A percentile compares a stretch with the other conserved stretches of the same genome.
Conservation (phyloP, 1,140 invertebrate species). For the Brachystomella parvula region DNA sequence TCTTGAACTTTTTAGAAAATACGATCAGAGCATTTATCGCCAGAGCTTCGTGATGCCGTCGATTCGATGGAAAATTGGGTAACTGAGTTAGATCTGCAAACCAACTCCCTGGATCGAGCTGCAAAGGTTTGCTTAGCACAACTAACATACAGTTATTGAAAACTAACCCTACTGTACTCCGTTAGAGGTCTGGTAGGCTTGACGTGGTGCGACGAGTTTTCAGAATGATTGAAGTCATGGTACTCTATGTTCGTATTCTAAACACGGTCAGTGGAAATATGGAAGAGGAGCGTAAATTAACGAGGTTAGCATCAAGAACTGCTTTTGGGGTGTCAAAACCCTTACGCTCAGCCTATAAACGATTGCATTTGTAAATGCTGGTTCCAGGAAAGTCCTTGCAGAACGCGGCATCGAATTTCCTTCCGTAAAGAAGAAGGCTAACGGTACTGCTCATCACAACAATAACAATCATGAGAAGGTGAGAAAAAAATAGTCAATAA, state of each 20-base stretch:
- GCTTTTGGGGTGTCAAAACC: not conserved
- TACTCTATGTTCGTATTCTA: slow-evolving; percentile 34
- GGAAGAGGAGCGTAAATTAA: slow-evolving; percentile 5
- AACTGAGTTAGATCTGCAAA: slow-evolving; percentile 25
- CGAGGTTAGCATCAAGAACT: slow-evolving; percentile 5
- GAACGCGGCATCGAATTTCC: slow-evolving; percentile 13
- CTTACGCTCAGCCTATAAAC: not conserved
- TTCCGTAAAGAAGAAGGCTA: not conserved
- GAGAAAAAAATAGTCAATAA: not conserved
- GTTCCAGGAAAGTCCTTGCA: slow-evolving; percentile 13
- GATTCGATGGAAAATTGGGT: slow-evolving; percentile 16
- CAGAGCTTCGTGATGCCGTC: slow-evolving; percentile 12
- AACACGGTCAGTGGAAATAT: slow-evolving; percentile 14
- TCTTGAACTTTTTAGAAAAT: slow-evolving; percentile 2
- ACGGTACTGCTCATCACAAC: slow-evolving; percentile 15
- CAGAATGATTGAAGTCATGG: slow-evolving; percentile 37
- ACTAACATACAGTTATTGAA: not conserved
- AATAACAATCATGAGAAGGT: slow-evolving; percentile 28
- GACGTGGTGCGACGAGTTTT: slow-evolving; percentile 32
- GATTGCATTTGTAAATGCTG: not conserved
- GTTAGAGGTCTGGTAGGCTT: slow-evolving; percentile 30
- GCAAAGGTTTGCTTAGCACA: slow-evolving; percentile 20
- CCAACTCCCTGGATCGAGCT: slow-evolving; percentile 9
- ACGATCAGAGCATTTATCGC: not conserved
- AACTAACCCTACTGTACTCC: not conserved